Base-by-base conservation (phyloP, 2,888 invertebrate genomes). In the Eudasyphora cyanicolor region DNA sequence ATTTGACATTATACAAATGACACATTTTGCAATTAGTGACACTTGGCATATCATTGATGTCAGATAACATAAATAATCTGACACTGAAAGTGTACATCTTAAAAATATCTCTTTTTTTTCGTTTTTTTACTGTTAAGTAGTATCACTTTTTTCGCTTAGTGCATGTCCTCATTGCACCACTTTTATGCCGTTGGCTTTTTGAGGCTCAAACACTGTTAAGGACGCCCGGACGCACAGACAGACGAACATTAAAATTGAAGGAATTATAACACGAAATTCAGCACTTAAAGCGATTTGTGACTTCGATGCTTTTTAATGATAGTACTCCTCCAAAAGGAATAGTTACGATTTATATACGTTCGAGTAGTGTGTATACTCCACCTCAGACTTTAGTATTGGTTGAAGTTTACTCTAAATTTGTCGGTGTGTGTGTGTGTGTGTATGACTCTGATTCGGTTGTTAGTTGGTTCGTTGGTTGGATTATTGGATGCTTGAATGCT, bases 241-340 rank as follows among this genome's bases (percentile, higher is more conserved):
- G n/a, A 45, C 45, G 21, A n/a, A 38, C 29, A 14, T 64, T 3
- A 64, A 42, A 60, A 29, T 32, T 60, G 10, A 27, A 60, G 60
- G 83, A 71, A 83, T 83, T 83, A 80, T 80, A 80, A 84, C 84
- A 78, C 84, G 75, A 84, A 80, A 78, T 78, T 75, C 49, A 75
- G 75, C 71, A 64, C 78, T 80, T 80, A 67, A 71, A 77, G 67
- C 57, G 75, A 71, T 64, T 83, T 83, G 71, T 75, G n/a, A 80
- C 67, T 77, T 81, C 57, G 60, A 73, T 75, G 80, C 38, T 54
- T 54, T 45, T 38, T 69, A 35, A 69, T 74, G 74, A 74, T 79
- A 79, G 54, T 60, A 73, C 24, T n/a, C n/a, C n/a, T n/a, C n/a
- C n/a, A n/a, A n/a, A 12, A 32, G 32, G 62, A 62, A 14, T 35